phyloP scores from a whole-genome alignment of 2,888 invertebrate genomes.

The Galerucella nymphaeae region DNA sequence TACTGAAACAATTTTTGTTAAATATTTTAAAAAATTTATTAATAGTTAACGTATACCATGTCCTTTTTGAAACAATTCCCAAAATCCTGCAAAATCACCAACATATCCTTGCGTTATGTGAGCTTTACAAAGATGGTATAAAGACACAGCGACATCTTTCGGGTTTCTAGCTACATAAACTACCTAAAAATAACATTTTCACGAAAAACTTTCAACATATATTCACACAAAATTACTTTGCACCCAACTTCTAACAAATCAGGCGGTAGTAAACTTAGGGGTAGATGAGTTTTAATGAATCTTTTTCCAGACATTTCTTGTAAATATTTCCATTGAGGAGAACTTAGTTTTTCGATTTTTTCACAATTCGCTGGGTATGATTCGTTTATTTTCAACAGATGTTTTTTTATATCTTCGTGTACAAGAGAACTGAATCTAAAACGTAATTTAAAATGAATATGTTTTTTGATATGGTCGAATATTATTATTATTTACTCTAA shows the following conservation, averaged over 20 bases:
- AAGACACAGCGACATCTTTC: constrained; percentile 86
- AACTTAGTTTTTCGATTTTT: constrained; percentile 70
- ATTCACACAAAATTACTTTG: constrained; percentile 61
- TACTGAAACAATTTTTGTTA: constrained; percentile 19
- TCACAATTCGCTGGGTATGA: constrained; percentile 67
- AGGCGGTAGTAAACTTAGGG: constrained; percentile 78
- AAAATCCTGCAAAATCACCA: constrained; percentile 76
- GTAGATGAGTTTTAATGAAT: constrained; percentile 81
- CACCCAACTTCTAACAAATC: constrained; percentile 68
- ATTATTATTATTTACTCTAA: constrained; percentile 74
- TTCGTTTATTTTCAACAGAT: constrained; percentile 72
- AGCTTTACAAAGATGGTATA: constrained; percentile 79
- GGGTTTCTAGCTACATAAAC: constrained; percentile 89
- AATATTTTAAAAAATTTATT: not conserved
- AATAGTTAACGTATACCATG: constrained; percentile 68
- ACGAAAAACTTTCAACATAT: not conserved
- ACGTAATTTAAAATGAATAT: not conserved
- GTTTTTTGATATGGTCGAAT: not conserved
- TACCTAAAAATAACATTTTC: constrained; percentile 65
- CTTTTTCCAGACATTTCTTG: constrained; percentile 66
- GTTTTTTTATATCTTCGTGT: constrained; percentile 73
- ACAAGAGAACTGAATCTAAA: constrained; percentile 77
- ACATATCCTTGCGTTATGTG: constrained; percentile 76
- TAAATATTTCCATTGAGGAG: constrained; percentile 72
- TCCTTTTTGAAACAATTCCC: constrained; percentile 76